Evolutionary conservation across 2,888 invertebrate species (phyloP), one percentile per base, ranked within the genome.

Genomic region (Marasmarcha lunaedactyla): DNA sequence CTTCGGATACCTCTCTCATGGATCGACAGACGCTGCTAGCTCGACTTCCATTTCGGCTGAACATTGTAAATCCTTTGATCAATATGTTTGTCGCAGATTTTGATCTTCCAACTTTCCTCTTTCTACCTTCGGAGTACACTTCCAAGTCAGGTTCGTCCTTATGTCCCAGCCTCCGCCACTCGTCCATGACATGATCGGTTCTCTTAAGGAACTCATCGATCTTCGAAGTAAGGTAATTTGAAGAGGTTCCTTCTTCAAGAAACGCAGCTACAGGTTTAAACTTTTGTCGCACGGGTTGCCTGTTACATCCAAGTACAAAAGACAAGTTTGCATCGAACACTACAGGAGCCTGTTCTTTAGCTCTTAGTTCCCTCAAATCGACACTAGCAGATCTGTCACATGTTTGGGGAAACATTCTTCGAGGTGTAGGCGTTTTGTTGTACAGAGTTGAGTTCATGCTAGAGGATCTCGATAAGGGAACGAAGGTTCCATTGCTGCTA

Each of bases 171-270:
- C 89, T 85, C 41, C 88, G 85, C 94, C 94, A 95, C 59, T 94
- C 93, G 55, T 94, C 93, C 88, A 92, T 92, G 1, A 94, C 89
- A 67, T 94, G 94, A 70, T 95, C 94, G 2, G 94, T 94, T 46
- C 92, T 86, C 56, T 88, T 88, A 25, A 95, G 74, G 55, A 95
- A 95, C 57, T 89, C 90, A 40, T 91, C 88, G 39, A 95, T 94
- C 71, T 91, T 92, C 26, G 85, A 86, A 20, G 89, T 88, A 12
- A 95, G 76, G 50, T 89, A 89, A 42, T 90, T 91, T 0, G 93
- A 93, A 1, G 91, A 90, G 0, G 93, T 94, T 36, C 88, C 85
- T 27, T 90, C 88, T 59, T 93, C 92, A 49, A 89, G 71, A 57
- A 91, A 90, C 0, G 94, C 93, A 1, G 94, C 92, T 4, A 89